Conservation (phyloP, 2,113 vertebrate genomes). For the Misgurnus anguillicaudatus region DNA sequence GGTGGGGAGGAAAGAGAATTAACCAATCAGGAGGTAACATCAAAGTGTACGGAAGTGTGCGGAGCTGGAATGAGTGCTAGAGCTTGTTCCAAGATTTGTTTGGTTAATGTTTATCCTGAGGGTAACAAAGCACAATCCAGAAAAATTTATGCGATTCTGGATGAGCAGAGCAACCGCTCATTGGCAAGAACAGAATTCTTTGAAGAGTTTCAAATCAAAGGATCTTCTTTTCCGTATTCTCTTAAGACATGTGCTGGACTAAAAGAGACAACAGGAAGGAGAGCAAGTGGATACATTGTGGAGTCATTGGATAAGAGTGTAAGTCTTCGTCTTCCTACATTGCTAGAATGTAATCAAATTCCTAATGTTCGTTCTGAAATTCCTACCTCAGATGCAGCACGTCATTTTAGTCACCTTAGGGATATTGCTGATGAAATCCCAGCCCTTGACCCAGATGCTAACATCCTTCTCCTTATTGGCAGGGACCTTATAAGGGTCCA, state of each 20-base stretch:
- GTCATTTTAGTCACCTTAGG: too few species aligned
- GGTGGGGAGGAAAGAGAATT: background rate
- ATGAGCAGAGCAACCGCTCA: background rate
- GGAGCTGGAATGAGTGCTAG: background rate
- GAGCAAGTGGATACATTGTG: background rate
- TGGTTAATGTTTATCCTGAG: background rate
- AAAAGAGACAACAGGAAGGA: constrained; percentile 7
- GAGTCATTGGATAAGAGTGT: background rate
- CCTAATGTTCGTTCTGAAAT: too few species aligned
- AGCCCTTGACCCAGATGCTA: too few species aligned
- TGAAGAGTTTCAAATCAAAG: background rate
- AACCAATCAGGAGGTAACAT: background rate
- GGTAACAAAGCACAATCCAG: background rate
- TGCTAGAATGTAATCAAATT: background rate
- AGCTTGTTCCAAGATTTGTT: background rate
- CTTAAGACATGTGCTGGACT: constrained; percentile 11
- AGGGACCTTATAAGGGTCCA: too few species aligned
- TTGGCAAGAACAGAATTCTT: background rate
- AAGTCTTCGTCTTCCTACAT: background rate
- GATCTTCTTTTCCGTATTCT: background rate
- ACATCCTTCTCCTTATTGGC: too few species aligned
- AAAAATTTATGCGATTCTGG: background rate
- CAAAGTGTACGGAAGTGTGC: background rate
- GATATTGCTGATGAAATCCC: too few species aligned
- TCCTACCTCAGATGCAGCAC: too few species aligned